Conservation (phyloP, 2,113 vertebrate genomes). For the Otus sunia region DNA sequence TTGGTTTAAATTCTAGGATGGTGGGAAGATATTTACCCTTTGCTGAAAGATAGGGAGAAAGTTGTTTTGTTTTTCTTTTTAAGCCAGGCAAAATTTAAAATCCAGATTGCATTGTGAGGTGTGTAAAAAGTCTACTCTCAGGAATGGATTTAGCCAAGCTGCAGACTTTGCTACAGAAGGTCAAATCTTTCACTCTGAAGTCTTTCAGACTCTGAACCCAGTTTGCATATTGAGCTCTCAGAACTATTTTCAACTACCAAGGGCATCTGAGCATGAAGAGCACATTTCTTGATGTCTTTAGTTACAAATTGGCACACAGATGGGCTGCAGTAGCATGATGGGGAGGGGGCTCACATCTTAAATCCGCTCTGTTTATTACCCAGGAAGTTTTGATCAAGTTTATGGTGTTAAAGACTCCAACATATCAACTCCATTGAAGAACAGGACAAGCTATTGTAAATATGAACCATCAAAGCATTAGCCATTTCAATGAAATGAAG, state of each 20-base stretch:
- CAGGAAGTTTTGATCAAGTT: constrained; percentile 81
- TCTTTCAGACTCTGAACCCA: constrained; percentile 66
- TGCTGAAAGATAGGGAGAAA: neutral
- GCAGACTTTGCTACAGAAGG: constrained; percentile 59
- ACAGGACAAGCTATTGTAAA: constrained; percentile 79
- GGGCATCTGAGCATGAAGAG: constrained; percentile 76
- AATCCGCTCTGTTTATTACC: constrained; percentile 76
- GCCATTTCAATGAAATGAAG: constrained; percentile 85
- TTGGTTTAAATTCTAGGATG: neutral
- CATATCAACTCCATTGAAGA: constrained; percentile 76
- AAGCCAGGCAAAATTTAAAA: neutral
- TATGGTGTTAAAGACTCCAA: constrained; percentile 78
- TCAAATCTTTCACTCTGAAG: constrained; percentile 67
- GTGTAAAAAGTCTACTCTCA: neutral
- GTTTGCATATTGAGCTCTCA: constrained; percentile 77
- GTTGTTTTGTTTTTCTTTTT: neutral
- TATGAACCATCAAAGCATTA: constrained; percentile 83
- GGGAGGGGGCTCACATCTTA: constrained; percentile 58
- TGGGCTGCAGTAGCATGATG: constrained; percentile 50
- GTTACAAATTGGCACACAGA: constrained; percentile 77
- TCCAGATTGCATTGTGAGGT: neutral
- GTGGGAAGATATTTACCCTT: neutral
- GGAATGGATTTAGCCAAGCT: neutral
- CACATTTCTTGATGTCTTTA: constrained; percentile 76
- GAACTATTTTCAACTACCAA: constrained; percentile 71